A percentile compares a stretch with the other conserved stretches of the same genome.
Evolutionary conservation across 2,888 invertebrate species (phyloP).

Genomic region (Cephus spinipes): DNA sequence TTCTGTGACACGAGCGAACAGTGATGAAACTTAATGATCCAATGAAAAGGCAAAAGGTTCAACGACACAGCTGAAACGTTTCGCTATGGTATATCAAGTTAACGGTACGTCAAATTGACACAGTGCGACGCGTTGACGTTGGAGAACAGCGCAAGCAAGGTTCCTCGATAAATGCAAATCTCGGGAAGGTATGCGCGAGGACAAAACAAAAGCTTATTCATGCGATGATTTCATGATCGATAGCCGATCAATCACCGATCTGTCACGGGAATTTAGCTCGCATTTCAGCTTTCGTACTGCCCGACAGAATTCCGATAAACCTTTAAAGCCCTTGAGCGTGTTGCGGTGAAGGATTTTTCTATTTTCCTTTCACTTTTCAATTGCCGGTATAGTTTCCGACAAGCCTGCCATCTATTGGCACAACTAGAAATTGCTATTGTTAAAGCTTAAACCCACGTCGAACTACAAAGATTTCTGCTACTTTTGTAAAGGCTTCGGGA

Average conservation of each 20-base stretch:
- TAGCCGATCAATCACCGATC: constrained; percentile 15
- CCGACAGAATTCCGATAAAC: neutral
- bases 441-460: neutral
- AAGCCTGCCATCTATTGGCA: neutral
- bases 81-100: constrained; percentile 15
- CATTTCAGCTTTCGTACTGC: neutral
- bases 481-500: neutral
- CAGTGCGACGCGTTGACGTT: neutral
- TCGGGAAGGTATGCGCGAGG: neutral
- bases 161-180: neutral
- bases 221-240: constrained; percentile 16
- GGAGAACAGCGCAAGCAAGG: neutral
- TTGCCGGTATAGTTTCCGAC: neutral
- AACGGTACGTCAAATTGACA: constrained; percentile 11
- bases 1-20: neutral
- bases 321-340: neutral
- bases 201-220: constrained; percentile 14
- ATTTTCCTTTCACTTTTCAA: neutral
- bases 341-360: neutral
- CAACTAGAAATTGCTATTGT: neutral
- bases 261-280: neutral
- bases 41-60: neutral
- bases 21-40: neutral
- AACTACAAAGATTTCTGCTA: no score
- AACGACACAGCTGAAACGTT: constrained; percentile 14